These are phyloP conservation scores for Drosophila quadrilineata DNA, from an alignment of 1,140 invertebrate species.

Conservation along the genomic window DNA sequence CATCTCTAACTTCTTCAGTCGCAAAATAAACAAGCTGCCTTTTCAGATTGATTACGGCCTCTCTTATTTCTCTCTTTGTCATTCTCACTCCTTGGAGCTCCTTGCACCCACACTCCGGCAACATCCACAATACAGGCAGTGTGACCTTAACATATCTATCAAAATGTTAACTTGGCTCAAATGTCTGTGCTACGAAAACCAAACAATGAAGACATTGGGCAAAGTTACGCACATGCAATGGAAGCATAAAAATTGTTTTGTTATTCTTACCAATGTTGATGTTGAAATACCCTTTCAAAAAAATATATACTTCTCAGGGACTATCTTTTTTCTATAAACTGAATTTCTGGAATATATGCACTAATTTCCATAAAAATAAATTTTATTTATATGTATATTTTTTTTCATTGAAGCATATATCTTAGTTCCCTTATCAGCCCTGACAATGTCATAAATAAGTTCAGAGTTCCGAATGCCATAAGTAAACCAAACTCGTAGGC, in stretches of 20 bases:
- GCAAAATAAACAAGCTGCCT: conserved; percentile 15
- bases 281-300: not conserved
- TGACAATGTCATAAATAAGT: conserved; percentile 3
- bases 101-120: not conserved
- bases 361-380: not conserved
- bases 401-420: too few species aligned
- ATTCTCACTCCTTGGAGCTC: not conserved
- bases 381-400: too few species aligned
- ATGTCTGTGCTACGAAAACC: conserved; percentile 24
- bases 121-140: too few species aligned
- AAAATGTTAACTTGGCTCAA: conserved; percentile 14
- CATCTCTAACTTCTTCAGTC: too few species aligned
- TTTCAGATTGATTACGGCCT: not conserved
- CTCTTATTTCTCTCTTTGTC: not conserved
- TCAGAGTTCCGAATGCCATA: conserved; percentile 13
- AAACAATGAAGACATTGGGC: conserved; percentile 37
- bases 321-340: too few species aligned
- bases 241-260: conserved; percentile 29
- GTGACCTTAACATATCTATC: not conserved
- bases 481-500: conserved; percentile 26
- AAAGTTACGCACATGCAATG: conserved; percentile 10
- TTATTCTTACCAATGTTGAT: conserved; percentile 25
- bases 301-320: too few species aligned
- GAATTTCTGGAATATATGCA: too few species aligned
- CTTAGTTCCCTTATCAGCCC: too few species aligned